These are phyloP conservation scores for Bucco capensis DNA, from an alignment of 2,113 vertebrate genomes.

Conservation along the genomic window DNA sequence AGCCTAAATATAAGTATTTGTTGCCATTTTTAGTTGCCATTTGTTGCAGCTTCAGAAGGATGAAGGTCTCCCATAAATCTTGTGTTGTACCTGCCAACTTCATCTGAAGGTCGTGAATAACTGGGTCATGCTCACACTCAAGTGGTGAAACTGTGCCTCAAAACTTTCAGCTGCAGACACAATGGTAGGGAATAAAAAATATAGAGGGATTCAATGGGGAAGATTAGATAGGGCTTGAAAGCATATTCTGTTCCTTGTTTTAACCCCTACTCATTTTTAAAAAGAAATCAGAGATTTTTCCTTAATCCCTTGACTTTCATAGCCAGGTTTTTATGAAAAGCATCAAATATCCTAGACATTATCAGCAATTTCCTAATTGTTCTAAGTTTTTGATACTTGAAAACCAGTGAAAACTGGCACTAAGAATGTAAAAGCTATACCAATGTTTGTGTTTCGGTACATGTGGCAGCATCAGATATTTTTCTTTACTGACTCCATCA, in stretches of 20 bases:
- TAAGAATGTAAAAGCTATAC: not conserved
- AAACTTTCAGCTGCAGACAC: not conserved
- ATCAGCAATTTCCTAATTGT: not conserved
- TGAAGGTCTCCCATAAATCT: not conserved
- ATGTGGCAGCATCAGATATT: not conserved
- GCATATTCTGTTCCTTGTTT: not conserved
- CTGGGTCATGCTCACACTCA: not conserved
- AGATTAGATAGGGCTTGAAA: not conserved
- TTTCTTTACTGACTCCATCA: not conserved
- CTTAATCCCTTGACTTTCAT: not conserved
- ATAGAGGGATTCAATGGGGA: not conserved
- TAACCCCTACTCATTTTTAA: not conserved
- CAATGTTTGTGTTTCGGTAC: not conserved
- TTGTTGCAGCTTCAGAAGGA: not conserved
- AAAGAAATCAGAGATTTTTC: not conserved
- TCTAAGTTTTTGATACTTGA: not conserved
- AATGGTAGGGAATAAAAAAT: not conserved
- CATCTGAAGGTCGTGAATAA: not conserved
- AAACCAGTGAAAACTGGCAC: not conserved
- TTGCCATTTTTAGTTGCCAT: not conserved
- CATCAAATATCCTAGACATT: not conserved
- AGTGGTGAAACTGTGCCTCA: not conserved
- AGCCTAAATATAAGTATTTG: not conserved
- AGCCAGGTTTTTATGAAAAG: not conserved
- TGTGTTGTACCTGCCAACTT: not conserved